Conservation (phyloP, 2,888 invertebrate genomes). For the Pyrrhosoma nymphula region DNA sequence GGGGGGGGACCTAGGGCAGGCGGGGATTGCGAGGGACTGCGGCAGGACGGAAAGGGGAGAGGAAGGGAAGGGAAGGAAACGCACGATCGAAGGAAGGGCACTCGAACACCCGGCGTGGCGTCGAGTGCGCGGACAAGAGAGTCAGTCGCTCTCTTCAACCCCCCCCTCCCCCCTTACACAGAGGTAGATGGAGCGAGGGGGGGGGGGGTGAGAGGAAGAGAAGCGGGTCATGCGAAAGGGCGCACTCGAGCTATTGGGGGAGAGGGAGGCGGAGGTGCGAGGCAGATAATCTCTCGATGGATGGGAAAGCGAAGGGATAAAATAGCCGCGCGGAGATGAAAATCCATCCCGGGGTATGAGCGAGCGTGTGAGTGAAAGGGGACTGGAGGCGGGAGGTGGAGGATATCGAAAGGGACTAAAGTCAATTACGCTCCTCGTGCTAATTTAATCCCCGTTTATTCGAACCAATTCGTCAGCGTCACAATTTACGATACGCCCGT, state of each 20-base stretch:
- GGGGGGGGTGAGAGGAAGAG: neutral
- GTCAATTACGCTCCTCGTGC: neutral
- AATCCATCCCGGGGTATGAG: neutral
- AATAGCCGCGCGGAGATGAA: neutral
- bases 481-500: neutral
- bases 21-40: neutral
- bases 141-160: too few relatives aligned
- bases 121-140: neutral
- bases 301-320: neutral
- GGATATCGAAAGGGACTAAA: neutral
- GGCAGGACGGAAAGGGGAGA: neutral
- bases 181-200: too few relatives aligned
- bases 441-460: neutral
- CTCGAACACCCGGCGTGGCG: neutral
- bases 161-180: too few relatives aligned
- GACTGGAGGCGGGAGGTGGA: neutral
- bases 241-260: neutral
- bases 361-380: neutral
- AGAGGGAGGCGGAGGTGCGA: too few relatives aligned
- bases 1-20: neutral
- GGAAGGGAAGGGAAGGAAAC: neutral
- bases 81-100: neutral
- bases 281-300: neutral
- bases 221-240: constrained; percentile 15
- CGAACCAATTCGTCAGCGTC: neutral